phyloP scores from a whole-genome alignment of 2,888 invertebrate species.

The Disparrhopalites patrizii region DNA sequence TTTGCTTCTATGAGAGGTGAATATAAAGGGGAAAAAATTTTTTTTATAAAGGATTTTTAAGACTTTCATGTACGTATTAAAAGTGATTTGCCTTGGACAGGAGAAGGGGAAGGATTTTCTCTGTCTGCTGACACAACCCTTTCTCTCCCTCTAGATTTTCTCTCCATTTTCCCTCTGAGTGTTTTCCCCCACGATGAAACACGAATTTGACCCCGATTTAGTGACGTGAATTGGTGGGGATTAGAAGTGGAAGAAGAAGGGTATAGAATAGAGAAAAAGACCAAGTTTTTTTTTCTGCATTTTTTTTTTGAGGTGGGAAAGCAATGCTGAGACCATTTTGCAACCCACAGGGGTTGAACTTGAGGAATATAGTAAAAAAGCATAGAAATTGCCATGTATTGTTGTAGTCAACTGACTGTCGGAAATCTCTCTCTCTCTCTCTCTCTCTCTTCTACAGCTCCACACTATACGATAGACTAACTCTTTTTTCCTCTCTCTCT shows the following conservation, averaged over 20 bases:
- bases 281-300: background rate
- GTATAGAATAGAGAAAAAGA: no score
- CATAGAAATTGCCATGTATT: conserved; percentile 22
- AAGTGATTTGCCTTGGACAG: background rate
- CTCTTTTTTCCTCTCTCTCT: conserved; percentile 9
- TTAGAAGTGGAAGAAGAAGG: background rate
- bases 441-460: background rate
- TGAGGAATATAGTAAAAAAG: conserved; percentile 30
- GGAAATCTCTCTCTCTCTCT: conserved; percentile 22
- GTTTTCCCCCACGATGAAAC: conserved; percentile 15
- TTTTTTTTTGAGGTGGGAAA: conserved; percentile 16
- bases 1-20: no score
- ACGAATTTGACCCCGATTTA: conserved; percentile 30
- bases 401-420: conserved; percentile 31
- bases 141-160: background rate
- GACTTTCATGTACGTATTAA: background rate
- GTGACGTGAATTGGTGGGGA: conserved; percentile 16
- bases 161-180: background rate
- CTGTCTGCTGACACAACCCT: no score
- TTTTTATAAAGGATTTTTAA: background rate
- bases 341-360: conserved; percentile 34
- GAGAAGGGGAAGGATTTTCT: conserved; percentile 11
- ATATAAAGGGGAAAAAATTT: background rate
- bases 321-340: conserved; percentile 26
- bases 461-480: no score